Base-by-base conservation (phyloP, 2,888 invertebrate genomes). In the Nomada hirtipes region DNA sequence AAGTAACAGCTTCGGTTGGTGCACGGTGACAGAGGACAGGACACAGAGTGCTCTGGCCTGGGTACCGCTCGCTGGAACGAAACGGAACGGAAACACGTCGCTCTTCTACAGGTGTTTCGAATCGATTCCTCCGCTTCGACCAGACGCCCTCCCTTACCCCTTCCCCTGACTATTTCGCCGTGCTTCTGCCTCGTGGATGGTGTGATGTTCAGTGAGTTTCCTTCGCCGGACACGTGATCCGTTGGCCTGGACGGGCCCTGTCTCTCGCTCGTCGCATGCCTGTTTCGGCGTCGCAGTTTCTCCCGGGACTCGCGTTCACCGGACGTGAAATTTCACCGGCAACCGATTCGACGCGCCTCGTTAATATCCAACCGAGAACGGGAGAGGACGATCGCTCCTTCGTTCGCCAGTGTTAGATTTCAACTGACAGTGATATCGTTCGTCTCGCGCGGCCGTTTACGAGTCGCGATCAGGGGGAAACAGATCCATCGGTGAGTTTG, bases 41-140 rank as follows among this genome's bases (percentile, higher is more conserved):
- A 68, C 77, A 44, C 76, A 50, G 50, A 61, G 68, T 44, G 60
- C 36, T 68, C 23, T 55, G 10, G 64, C 11, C 50, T 23, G 36
- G 59, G 57, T n/a, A 60, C 68, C 68, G 64, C 61, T 61, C 50
- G 67, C 76, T 52, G 73, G 76, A 67, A 76, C 71, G 76, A 71
- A 71, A 61, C 70, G 55, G 64, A 74, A 70, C 74, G 70, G 61
- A 77, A 76, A 76, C 61, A 76, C 77, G 78, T 75, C 79, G 77
- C 70, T 71, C 67, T 75, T 74, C 81, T 79, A 79, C 84, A 84
- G 79, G 86, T 83, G 81, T 82, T 79, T 82, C 85, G 76, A 80
- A 80, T 80, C 79, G 85, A 73, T 78, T 84, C 82, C 65, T 75
- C 80, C 50, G 61, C 55, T 59, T 63, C 44, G 55, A 47, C 73